These are phyloP conservation scores for Entelurus aequoreus DNA, from an alignment of 2,113 vertebrate genomes.

Conservation along the genomic window DNA sequence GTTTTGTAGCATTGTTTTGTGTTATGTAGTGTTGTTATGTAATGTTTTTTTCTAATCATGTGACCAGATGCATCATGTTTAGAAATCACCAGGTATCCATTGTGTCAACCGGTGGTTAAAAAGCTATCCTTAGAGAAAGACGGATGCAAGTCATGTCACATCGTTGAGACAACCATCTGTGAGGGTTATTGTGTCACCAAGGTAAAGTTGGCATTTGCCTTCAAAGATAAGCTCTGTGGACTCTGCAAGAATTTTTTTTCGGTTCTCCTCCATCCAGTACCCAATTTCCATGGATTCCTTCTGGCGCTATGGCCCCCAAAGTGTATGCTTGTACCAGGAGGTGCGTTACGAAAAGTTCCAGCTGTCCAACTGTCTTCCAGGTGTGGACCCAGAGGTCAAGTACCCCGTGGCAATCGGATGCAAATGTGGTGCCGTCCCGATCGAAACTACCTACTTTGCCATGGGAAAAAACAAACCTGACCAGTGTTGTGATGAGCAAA, in stretches of 20 bases:
- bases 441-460: neutral
- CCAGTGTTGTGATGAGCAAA: neutral
- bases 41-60: neutral
- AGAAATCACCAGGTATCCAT: neutral
- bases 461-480: neutral
- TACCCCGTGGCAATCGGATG: constrained; percentile 1
- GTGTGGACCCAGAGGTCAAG: constrained; percentile 5
- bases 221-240: neutral
- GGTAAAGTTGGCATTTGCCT: neutral
- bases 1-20: neutral
- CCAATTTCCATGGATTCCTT: neutral
- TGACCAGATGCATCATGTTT: neutral
- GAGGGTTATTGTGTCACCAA: constrained; percentile 1
- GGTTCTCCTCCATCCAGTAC: constrained; percentile 2
- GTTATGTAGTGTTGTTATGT: neutral
- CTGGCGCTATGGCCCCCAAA: neutral
- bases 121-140: constrained; percentile 4
- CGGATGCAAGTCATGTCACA: neutral
- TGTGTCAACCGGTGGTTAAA: neutral
- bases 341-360: neutral
- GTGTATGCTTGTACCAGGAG: neutral
- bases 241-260: neutral
- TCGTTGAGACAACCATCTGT: constrained; percentile 6
- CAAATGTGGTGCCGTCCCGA: neutral
- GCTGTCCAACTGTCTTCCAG: constrained; percentile 6